Conservation (phyloP, 2,888 invertebrate species). For the Cremastinae sp. region DNA sequence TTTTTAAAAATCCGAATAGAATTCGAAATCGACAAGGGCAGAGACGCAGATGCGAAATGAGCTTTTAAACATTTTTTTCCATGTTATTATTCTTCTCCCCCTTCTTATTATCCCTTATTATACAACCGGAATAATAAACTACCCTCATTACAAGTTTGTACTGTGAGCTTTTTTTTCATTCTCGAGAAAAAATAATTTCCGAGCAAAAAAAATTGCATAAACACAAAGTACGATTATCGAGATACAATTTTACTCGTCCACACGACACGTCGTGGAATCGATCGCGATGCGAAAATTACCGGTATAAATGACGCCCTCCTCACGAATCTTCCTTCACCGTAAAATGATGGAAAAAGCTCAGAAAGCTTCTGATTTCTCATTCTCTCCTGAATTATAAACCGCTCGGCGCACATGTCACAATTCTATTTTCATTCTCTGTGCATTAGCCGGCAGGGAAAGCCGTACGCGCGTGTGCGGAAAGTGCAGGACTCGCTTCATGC, state of each 20-base stretch:
- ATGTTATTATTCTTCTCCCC: too few relatives aligned
- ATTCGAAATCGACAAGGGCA: too few relatives aligned
- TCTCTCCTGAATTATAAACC: constrained; percentile 57
- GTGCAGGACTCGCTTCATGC: constrained; percentile 75
- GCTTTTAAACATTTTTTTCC: too few relatives aligned
- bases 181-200: too few relatives aligned
- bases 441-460: constrained; percentile 72
- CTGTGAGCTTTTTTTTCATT: too few relatives aligned
- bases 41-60: too few relatives aligned
- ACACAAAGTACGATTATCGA: neutral
- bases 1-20: too few relatives aligned
- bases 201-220: too few relatives aligned
- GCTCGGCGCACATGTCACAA: constrained; percentile 39
- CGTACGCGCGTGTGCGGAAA: constrained; percentile 68
- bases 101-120: too few relatives aligned
- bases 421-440: constrained; percentile 75
- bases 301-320: constrained; percentile 36
- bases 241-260: neutral
- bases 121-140: too few relatives aligned
- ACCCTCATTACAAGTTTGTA: too few relatives aligned
- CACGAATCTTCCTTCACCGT: constrained; percentile 8
- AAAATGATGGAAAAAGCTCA: constrained; percentile 35
- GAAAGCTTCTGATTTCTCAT: constrained; percentile 45
- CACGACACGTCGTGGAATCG: constrained; percentile 19
- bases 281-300: constrained; percentile 24